Base-by-base conservation (phyloP, 2,113 vertebrate genomes). In the Crypturellus undulatus region DNA sequence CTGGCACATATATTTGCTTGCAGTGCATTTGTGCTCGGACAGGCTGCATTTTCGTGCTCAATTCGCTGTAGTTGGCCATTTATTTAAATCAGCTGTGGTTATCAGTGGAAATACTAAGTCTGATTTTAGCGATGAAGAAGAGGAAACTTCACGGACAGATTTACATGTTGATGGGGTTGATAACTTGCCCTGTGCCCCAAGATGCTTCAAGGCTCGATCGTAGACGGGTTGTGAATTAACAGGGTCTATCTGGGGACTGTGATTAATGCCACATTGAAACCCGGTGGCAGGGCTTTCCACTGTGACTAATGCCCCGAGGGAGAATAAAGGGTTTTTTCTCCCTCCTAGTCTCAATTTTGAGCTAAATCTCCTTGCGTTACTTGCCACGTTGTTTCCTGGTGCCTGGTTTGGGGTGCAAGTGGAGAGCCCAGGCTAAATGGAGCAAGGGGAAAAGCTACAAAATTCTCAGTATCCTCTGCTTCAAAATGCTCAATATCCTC, bases 371-470 rank as follows among this genome's bases (percentile, higher is more conserved):
- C 1, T 1, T 34, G 59, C 38, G 49, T 45, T 15, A 9, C 25
- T 36, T 49, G 32, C 47, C 32, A 2, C 13, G 68, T 59, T 43
- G 58, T 58, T 54, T 73, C 22, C 69, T 1, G 6, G 13, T 54
- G 13, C 3, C 58, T 43, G 82, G 40, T 32, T 64, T 45, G n/a
- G 30, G 59, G 14, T 36, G n/a, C 28, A 16, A 28, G 34, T 12
- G n/a, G 49, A n/a, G 58, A 71, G 58, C 15, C 22, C 0, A 1
- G 8, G 18, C 28, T n/a, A 7, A 22, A 12, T 1, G 0, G 51
- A 21, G 10, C 34, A 34, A 73, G 68, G 73, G 77, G 34, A 34
- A 20, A 8, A 25, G 30, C 22, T 14, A 28, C 5, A 24, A 34
- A 34, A 59, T 11, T 24, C 60, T 36, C 10, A 12, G 5, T 18